Evolutionary conservation across 2,888 invertebrate species (phyloP), one percentile per base, ranked within the genome.

Genomic region (Eledona agricola): DNA sequence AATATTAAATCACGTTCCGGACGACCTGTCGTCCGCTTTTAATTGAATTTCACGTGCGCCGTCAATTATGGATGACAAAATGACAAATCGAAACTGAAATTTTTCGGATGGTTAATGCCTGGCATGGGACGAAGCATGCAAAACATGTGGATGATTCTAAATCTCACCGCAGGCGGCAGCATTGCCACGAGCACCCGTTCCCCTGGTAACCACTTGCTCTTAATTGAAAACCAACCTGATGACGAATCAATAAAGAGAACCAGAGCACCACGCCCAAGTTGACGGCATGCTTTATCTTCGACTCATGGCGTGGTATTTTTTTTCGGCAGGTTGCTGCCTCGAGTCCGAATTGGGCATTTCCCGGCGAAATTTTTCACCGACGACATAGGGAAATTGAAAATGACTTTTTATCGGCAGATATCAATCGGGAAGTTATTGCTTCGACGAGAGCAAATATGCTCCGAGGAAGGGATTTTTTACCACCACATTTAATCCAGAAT

Each of bases 211-310:
- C 75, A 75, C 76, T 76, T 74, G 76, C 75, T 76, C 75, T 77
- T 77, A 77, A 77, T 77, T 77, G 77, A 76, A 77, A 77, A 75
- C 74, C 76, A 74, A 77, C 75, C 76, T 76, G 77, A 77, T 77
- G 76, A 77, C 76, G 76, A 77, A 77, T 77, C 77, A 76, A 77
- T 77, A 77, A 75, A 73, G 71, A 67, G 70, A 69, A 69, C 68
- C 66, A 60, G 50, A 42, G 64, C 59, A 67, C 66, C 69, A 69
- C 71, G 69, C 68, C 70, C 55, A 55, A 50, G 45, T 55, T 55
- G 50, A 55, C 55, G 55, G 50, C 55, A 50, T 35, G 49, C 43
- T 49, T 35, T 54, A 54, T 49, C 43, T 49, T 34, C 11, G 42
- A 25, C 12, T 11, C 22, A 42, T 53, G n/a, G 32, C 19, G 29